Evolutionary conservation across 92 coral and sea anemone species (phyloP).

Genomic region (Muricea muricata): DNA sequence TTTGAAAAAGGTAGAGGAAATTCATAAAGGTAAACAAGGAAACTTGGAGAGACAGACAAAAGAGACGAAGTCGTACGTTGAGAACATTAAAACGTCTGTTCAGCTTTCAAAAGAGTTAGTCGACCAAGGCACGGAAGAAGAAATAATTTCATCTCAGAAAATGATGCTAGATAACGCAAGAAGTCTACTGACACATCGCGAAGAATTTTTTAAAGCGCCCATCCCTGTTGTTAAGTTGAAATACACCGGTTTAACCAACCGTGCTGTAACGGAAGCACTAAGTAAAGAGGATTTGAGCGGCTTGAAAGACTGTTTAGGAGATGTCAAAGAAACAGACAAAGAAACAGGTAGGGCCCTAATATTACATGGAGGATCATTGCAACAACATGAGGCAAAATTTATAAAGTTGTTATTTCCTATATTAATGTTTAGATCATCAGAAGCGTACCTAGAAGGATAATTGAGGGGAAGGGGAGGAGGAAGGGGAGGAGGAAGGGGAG

Average conservation of each 20-base stretch:
- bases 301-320: neutral
- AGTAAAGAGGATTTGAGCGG: neutral
- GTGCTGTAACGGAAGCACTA: neutral
- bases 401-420: too few relatives aligned
- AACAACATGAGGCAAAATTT: too few relatives aligned
- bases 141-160: conserved; percentile 23
- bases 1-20: neutral
- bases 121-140: conserved; percentile 31
- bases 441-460: too few relatives aligned
- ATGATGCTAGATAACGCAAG: neutral
- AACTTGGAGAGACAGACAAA: neutral
- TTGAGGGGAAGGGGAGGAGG: too few relatives aligned
- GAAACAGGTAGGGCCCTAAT: neutral
- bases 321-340: neutral
- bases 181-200: neutral
- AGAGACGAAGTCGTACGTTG: neutral
- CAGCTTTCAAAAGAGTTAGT: neutral
- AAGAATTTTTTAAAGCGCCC: neutral
- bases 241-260: neutral
- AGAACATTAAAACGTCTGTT: neutral
- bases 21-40: neutral
- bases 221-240: neutral
- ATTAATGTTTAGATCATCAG: too few relatives aligned
- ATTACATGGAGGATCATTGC: too few relatives aligned
- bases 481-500: too few relatives aligned